phyloP scores from a whole-genome alignment of 2,888 invertebrate species.

The Eilema sororculum region DNA sequence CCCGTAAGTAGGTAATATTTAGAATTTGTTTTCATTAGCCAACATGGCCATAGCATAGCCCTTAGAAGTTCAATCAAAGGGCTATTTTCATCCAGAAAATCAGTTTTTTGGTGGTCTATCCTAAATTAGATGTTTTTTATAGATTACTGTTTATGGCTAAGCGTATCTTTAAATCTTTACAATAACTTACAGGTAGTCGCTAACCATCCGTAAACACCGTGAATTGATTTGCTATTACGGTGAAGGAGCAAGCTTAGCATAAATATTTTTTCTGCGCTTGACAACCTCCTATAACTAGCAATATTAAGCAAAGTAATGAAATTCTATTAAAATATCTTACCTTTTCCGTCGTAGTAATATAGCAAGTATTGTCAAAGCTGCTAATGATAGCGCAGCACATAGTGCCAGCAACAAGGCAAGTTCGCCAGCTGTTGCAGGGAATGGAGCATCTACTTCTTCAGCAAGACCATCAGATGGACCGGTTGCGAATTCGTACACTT shows the following conservation, averaged over 20 bases:
- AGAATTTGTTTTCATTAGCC: no score
- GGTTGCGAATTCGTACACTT: constrained; percentile 88
- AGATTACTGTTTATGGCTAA: background rate
- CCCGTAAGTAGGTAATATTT: background rate
- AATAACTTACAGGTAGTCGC: background rate
- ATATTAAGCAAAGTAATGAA: background rate
- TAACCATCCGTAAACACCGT: background rate
- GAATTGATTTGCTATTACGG: background rate
- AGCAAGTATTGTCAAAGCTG: constrained; percentile 86
- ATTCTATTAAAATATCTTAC: constrained; percentile 52
- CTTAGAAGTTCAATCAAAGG: no score
- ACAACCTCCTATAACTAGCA: no score
- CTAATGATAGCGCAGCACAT: constrained; percentile 86
- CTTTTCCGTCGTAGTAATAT: constrained; percentile 86
- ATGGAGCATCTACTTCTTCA: constrained; percentile 81
- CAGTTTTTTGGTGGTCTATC: background rate
- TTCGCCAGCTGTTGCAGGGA: constrained; percentile 81
- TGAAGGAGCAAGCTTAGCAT: background rate
- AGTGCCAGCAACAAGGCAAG: constrained; percentile 82
- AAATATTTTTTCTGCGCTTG: background rate
- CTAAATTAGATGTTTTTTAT: no score
- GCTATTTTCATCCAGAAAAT: background rate
- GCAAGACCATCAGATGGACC: constrained; percentile 85
- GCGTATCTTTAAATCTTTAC: no score
- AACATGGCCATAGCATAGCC: no score